Conservation (phyloP, 2,113 vertebrate genomes). For the Corythornis cristatus region DNA sequence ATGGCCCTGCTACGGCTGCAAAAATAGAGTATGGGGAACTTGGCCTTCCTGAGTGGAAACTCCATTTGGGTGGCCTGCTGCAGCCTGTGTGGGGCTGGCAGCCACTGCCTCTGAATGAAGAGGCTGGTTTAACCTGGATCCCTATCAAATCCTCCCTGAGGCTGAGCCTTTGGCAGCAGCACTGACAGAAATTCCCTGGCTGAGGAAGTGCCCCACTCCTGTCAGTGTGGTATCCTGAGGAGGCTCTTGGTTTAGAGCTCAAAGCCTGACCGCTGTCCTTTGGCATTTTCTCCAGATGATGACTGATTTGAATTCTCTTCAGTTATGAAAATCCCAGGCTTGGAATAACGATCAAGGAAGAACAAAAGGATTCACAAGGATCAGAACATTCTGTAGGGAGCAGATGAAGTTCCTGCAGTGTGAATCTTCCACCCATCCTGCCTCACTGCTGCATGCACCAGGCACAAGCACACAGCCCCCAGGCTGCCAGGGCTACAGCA, state of each 20-base stretch:
- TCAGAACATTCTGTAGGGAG: background rate
- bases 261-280: background rate
- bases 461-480: background rate
- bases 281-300: background rate
- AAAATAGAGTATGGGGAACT: conserved; percentile 39
- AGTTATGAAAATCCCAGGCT: background rate
- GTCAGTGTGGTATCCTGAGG: background rate
- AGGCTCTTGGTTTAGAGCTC: background rate
- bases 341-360: background rate
- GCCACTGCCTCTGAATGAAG: conserved; percentile 8
- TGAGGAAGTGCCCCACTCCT: background rate
- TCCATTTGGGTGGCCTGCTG: conserved; percentile 57
- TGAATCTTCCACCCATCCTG: background rate
- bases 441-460: background rate
- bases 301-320: conserved; percentile 28
- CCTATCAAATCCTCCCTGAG: conserved; percentile 25
- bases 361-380: background rate
- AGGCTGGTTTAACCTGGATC: conserved; percentile 42
- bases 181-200: conserved; percentile 50
- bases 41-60: conserved; percentile 64
- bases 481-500: background rate
- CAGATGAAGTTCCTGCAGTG: background rate
- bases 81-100: conserved; percentile 58
- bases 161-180: conserved; percentile 1
- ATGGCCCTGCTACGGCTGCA: background rate